A percentile compares a stretch with the other conserved stretches of the same genome.
These are phyloP conservation scores for Sphyrna mokarran DNA, from an alignment of 2,113 vertebrate genomes.

Conservation along the genomic window DNA sequence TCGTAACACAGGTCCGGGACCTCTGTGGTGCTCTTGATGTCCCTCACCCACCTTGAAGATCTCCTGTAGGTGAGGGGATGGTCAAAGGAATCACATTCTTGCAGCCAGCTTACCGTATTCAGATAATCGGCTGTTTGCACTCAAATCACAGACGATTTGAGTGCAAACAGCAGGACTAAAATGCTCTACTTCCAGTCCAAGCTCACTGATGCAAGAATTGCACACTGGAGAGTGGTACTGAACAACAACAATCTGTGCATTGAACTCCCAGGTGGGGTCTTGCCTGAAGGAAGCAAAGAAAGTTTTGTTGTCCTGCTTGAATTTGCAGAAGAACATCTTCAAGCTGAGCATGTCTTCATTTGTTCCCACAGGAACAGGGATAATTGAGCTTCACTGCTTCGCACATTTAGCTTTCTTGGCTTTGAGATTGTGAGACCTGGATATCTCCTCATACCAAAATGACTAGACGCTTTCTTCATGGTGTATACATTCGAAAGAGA, in stretches of 20 bases:
- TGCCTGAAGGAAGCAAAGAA: slow-evolving; percentile 96
- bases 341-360: too few species aligned
- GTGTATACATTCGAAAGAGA: slow-evolving; percentile 93
- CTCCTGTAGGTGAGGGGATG: slow-evolving; percentile 99
- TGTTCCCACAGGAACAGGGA: too few species aligned
- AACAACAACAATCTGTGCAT: slow-evolving; percentile 79
- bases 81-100: slow-evolving; percentile 99
- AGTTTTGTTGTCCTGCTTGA: slow-evolving; percentile 45
- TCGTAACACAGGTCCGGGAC: slow-evolving; percentile 98
- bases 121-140: slow-evolving; percentile 91
- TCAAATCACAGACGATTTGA: slow-evolving; percentile 85
- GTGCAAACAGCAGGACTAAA: slow-evolving; percentile 71
- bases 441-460: slow-evolving; percentile 92
- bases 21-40: slow-evolving; percentile 99
- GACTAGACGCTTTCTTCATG: slow-evolving; percentile 98
- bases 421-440: slow-evolving; percentile 99
- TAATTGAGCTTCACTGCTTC: slow-evolving; percentile 74
- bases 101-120: slow-evolving; percentile 92
- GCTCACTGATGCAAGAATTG: slow-evolving; percentile 72
- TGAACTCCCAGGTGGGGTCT: slow-evolving; percentile 80
- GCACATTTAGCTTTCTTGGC: slow-evolving; percentile 97
- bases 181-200: slow-evolving; percentile 81
- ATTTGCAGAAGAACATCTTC: too few species aligned
- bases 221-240: slow-evolving; percentile 82
- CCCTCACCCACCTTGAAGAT: slow-evolving; percentile 99